Evolutionary conservation across 2,113 vertebrate genomes (phyloP), one percentile per base, ranked within the genome.

Genomic region (Xenopus borealis): DNA sequence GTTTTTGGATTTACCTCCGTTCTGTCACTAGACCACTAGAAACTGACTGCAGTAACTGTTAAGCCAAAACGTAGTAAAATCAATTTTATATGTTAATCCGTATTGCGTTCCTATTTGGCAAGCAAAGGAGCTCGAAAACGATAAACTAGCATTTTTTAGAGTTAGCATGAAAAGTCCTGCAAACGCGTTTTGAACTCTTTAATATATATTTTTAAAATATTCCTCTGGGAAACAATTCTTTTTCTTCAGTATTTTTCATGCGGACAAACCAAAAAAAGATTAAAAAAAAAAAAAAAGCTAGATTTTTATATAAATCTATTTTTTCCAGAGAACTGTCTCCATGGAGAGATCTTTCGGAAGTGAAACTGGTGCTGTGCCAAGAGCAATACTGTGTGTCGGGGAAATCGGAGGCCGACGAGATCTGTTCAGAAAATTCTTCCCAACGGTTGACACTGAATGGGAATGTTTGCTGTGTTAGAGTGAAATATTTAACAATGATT

Each of bases 161-260:
- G 67, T 69, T 66, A 72, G 50, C 78, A 69, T 65, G 76, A 79
- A 83, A 71, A 64, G 79, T 78, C 67, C 63, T 79, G 72, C 67
- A 83, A 17, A 78, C 58, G 63, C 58, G 76, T 88, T 88, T 62
- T 76, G 12, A 69, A 68, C 78, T 82, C 68, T 71, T 67, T 63
- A 78, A 69, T 47, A 62, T 82, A 62, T 3, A 27, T 27, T 27
- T 27, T 27, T 27, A 81, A 62, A 88, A 88, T 85, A 88, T 93
- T 93, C 90, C 90, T 89, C 0, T 86, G 91, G 89, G 85, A 91
- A 89, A 91, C 89, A 87, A 89, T 88, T 92, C 86, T 86, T 88
- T 83, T 72, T 57, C 79, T 86, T 78, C 80, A 74, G 52, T 30
- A 7, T 81, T 68, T 74, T 40, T 88, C 76, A 62, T 81, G 85